phyloP scores from a whole-genome alignment of 92 coral and sea anemone species.

The Umimayanthus kanabou region DNA sequence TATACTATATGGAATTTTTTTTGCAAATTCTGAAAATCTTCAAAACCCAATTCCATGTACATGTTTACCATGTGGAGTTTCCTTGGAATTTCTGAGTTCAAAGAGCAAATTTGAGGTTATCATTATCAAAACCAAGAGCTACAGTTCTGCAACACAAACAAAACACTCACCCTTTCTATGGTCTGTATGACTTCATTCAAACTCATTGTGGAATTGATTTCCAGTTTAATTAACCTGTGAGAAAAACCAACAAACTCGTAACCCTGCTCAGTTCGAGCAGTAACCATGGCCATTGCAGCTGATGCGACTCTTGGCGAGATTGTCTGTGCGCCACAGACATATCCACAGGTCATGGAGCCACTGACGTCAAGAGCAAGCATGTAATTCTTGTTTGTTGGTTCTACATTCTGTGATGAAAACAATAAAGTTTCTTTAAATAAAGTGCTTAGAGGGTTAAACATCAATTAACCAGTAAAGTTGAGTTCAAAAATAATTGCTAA shows the following conservation, averaged over 20 bases:
- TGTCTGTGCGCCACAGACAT: constrained; percentile 33
- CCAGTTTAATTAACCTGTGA: constrained; percentile 22
- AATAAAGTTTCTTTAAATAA: too few species aligned
- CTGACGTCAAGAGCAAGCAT: constrained; percentile 48
- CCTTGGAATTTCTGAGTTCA: too few species aligned
- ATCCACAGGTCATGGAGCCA: constrained; percentile 40
- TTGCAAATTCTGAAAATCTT: too few species aligned
- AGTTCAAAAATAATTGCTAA: too few species aligned
- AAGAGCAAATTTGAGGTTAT: too few species aligned
- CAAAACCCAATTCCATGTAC: too few species aligned
- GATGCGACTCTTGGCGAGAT: constrained; percentile 40
- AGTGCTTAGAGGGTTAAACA: too few species aligned
- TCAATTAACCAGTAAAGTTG: too few species aligned
- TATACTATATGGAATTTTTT: too few species aligned
- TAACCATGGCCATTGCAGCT: constrained; percentile 58
- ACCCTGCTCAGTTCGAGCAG: constrained; percentile 45
- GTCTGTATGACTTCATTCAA: constrained; percentile 33
- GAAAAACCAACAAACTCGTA: constrained; percentile 44
- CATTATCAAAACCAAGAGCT: too few species aligned
- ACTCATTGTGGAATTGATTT: constrained; percentile 31
- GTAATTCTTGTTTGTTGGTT: constrained; percentile 38
- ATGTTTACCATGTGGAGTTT: too few species aligned
- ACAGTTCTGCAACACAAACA: neutral
- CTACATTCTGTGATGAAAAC: constrained; percentile 28
- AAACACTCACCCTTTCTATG: constrained; percentile 10